A percentile compares a stretch with the other conserved stretches of the same genome.
phyloP scores from a whole-genome alignment of 2,113 vertebrate species.

The Grantiella picta region DNA sequence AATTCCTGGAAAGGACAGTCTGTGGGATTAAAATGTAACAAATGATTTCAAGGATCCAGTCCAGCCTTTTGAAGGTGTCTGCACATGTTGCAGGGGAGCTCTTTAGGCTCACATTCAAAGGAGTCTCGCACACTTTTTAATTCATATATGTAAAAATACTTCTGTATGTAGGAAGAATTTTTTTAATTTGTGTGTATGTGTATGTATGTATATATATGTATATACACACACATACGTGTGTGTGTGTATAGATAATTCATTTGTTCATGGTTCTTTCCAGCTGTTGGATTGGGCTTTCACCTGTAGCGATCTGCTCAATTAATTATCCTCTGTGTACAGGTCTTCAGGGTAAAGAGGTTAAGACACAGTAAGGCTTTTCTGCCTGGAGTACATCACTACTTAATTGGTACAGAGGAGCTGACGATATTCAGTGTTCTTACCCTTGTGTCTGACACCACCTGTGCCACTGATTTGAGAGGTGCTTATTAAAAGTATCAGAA shows the following conservation, averaged over 20 bases:
- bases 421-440: background rate
- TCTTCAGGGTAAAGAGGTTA: background rate
- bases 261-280: background rate
- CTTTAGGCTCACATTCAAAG: background rate
- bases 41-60: background rate
- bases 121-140: background rate
- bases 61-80: background rate
- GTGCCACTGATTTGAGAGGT: background rate
- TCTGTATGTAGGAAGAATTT: background rate
- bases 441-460: background rate
- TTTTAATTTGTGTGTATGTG: fast-evolving
- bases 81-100: background rate
- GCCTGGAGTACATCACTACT: background rate
- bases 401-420: background rate
- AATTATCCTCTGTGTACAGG: background rate
- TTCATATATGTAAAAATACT: background rate
- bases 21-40: background rate
- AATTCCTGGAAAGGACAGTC: background rate
- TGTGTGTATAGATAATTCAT: background rate
- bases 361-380: background rate
- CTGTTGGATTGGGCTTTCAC: background rate
- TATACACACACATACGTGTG: fast-evolving
- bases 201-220: background rate
- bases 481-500: background rate
- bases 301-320: background rate